phyloP scores from a whole-genome alignment of 2,797 vertebrate species.

The Falco naumanni region DNA sequence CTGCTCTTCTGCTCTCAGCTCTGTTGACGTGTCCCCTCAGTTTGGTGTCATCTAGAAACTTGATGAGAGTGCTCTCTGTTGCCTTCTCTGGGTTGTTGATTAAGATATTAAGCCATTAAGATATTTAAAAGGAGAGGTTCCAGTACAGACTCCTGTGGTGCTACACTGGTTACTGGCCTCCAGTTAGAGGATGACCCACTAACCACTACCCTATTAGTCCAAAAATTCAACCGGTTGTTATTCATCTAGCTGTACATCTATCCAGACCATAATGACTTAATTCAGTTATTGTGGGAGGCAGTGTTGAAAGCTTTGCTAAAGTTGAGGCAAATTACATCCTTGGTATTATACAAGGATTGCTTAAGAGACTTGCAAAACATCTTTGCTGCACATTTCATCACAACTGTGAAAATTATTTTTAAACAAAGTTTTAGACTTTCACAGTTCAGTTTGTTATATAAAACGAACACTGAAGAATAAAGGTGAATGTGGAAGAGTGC shows the following conservation, averaged over 20 bases:
- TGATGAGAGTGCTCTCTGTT: neutral
- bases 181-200: neutral
- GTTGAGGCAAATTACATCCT: neutral
- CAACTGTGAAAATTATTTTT: neutral
- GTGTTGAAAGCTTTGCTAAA: neutral
- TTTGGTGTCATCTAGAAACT: neutral
- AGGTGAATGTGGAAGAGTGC: neutral
- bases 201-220: neutral
- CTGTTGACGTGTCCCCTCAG: neutral
- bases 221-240: neutral
- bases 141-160: neutral
- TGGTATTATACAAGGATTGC: neutral
- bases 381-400: neutral
- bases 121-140: neutral
- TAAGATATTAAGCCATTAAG: neutral
- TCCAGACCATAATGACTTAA: neutral
- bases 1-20: neutral
- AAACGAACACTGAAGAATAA: neutral
- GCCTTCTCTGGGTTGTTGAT: neutral
- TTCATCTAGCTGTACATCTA: neutral
- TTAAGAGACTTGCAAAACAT: neutral
- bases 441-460: neutral
- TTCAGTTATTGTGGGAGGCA: neutral
- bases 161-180: neutral
- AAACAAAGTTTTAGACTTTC: neutral